These are phyloP conservation scores for Dromius quadrimaculatus DNA, from an alignment of 2,888 invertebrate genomes.

Conservation along the genomic window DNA sequence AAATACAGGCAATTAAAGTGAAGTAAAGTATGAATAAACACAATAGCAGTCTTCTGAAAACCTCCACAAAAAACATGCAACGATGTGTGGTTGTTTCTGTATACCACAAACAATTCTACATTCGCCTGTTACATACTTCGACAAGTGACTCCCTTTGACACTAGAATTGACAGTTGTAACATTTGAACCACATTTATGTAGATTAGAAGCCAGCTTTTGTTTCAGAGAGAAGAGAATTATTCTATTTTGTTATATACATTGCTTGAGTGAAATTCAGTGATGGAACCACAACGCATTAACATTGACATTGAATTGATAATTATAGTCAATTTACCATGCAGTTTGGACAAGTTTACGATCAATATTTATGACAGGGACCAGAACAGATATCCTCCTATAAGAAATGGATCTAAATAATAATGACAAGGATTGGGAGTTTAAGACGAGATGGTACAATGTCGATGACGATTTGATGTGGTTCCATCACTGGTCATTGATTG, in stretches of 20 bases:
- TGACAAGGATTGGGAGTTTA: too few relatives aligned
- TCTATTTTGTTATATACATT: conserved; percentile 22
- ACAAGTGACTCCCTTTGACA: conserved; percentile 9
- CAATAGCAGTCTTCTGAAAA: conserved; percentile 9
- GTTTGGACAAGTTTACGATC: too few relatives aligned
- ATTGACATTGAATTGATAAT: too few relatives aligned
- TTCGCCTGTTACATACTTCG: conserved; percentile 7
- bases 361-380: too few relatives aligned
- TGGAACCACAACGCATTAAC: too few relatives aligned
- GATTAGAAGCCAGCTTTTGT: conserved; percentile 12
- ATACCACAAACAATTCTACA: not conserved
- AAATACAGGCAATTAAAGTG: conserved; percentile 47
- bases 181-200: conserved; percentile 6
- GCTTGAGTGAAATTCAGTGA: too few relatives aligned
- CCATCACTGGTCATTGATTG: too few relatives aligned
- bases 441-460: too few relatives aligned
- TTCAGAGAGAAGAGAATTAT: not conserved
- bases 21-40: conserved; percentile 46
- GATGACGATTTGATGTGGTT: too few relatives aligned
- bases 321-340: too few relatives aligned
- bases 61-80: conserved; percentile 11
- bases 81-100: not conserved
- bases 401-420: too few relatives aligned
- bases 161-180: conserved; percentile 12
- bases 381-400: too few relatives aligned